Evolutionary conservation across 2,888 invertebrate genomes (phyloP).

Genomic region (Chironomus riparius): DNA sequence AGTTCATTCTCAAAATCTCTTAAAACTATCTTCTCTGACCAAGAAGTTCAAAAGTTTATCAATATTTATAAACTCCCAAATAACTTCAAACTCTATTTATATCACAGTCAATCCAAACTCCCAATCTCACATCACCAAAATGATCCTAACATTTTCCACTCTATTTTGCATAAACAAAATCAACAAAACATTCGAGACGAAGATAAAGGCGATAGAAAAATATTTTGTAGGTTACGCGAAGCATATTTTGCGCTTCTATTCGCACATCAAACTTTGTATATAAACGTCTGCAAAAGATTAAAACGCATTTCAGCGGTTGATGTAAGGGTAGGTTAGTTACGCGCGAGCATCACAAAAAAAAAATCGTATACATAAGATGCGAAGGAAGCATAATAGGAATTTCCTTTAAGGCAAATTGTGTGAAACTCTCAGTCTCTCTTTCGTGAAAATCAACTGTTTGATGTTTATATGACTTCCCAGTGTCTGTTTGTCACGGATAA

Average conservation of each 20-base stretch:
- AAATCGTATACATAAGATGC: too few species aligned
- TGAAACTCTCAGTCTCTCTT: background rate
- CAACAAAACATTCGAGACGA: background rate
- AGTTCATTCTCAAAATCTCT: too few species aligned
- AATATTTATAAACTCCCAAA: too few species aligned
- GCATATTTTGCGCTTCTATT: background rate
- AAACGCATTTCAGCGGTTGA: conserved; percentile 22
- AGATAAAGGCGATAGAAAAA: background rate
- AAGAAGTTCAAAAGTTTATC: too few species aligned
- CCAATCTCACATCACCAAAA: too few species aligned
- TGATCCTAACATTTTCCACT: too few species aligned
- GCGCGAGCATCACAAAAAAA: background rate
- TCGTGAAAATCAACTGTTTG: background rate
- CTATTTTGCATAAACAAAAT: background rate
- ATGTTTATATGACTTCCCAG: background rate
- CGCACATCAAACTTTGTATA: too few species aligned
- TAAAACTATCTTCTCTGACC: too few species aligned
- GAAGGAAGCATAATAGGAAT: background rate
- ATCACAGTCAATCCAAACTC: too few species aligned
- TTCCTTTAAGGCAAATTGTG: background rate
- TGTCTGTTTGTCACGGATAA: too few species aligned
- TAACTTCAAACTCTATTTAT: too few species aligned
- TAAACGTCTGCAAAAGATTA: conserved; percentile 19
- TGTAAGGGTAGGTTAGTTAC: conserved; percentile 14
- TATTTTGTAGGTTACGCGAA: conserved; percentile 16